These are phyloP conservation scores for Crotalus horridus DNA, from an alignment of 2,113 vertebrate species.

Conservation along the genomic window DNA sequence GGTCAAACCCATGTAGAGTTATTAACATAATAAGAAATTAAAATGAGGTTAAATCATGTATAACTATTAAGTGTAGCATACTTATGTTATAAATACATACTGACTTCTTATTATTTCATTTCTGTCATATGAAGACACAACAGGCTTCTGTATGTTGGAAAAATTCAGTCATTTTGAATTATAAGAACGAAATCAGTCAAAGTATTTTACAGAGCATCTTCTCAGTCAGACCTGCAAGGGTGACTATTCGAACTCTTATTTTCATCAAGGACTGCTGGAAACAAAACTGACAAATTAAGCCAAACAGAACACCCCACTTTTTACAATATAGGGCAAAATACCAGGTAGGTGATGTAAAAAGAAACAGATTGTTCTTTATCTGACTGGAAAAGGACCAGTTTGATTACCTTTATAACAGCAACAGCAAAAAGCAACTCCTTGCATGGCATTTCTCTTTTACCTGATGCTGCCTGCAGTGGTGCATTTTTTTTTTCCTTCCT, in stretches of 20 bases:
- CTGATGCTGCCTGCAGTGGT: constrained; percentile 55
- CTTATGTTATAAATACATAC: not conserved
- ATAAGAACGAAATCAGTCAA: constrained; percentile 5
- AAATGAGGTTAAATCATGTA: constrained; percentile 24
- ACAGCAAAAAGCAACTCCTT: constrained; percentile 6
- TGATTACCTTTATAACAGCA: constrained; percentile 30
- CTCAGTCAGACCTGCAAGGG: constrained; percentile 27
- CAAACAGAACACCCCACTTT: not conserved
- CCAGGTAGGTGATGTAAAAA: not conserved
- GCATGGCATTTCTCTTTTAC: constrained; percentile 56
- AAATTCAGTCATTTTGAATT: constrained; percentile 27
- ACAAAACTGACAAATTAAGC: constrained; percentile 40
- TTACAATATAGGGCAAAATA: constrained; percentile 14
- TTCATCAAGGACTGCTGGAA: constrained; percentile 36
- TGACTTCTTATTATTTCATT: not conserved
- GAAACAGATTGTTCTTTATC: not conserved
- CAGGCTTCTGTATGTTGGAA: not conserved
- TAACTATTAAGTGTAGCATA: constrained; percentile 14
- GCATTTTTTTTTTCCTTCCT: constrained; percentile 47
- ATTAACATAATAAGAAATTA: constrained; percentile 19
- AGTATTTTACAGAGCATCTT: constrained; percentile 33
- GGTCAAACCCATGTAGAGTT: constrained; percentile 1
- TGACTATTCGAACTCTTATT: constrained; percentile 43
- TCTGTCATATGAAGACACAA: constrained; percentile 9
- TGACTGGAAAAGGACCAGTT: constrained; percentile 39